Evolutionary conservation across 2,113 vertebrate genomes (phyloP).

Genomic region (Ictidomys tridecemlineatus): DNA sequence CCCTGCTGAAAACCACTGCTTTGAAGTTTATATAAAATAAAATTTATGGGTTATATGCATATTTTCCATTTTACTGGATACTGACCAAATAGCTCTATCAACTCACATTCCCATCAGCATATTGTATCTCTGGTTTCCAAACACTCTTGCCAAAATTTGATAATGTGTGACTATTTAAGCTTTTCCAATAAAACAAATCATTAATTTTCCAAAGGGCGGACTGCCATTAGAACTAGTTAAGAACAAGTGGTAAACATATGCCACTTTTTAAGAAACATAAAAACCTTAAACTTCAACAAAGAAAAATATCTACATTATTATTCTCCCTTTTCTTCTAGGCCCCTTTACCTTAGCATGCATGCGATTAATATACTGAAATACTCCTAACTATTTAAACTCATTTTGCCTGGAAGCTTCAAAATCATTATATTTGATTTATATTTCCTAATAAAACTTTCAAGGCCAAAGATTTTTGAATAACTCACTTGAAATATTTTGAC

Average conservation of each 20-base stretch:
- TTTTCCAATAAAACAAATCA: slow-evolving; percentile 45
- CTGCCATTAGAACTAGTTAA: background rate
- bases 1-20: background rate
- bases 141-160: background rate
- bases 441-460: slow-evolving; percentile 56
- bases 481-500: background rate
- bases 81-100: background rate
- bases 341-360: background rate
- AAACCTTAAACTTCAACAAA: background rate
- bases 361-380: background rate
- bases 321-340: background rate
- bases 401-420: slow-evolving; percentile 22
- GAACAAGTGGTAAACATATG: background rate
- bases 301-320: background rate
- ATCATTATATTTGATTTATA: background rate
- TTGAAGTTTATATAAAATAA: background rate
- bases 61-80: slow-evolving; percentile 28
- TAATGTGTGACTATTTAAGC: background rate
- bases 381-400: slow-evolving; percentile 4
- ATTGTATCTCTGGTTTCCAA: slow-evolving; percentile 27
- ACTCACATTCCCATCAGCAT: background rate
- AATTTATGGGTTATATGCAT: background rate
- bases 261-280: background rate
- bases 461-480: background rate
- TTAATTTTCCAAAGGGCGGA: slow-evolving; percentile 43